Base-by-base conservation (phyloP, 2,888 invertebrate genomes). In the Acronicta alni region DNA sequence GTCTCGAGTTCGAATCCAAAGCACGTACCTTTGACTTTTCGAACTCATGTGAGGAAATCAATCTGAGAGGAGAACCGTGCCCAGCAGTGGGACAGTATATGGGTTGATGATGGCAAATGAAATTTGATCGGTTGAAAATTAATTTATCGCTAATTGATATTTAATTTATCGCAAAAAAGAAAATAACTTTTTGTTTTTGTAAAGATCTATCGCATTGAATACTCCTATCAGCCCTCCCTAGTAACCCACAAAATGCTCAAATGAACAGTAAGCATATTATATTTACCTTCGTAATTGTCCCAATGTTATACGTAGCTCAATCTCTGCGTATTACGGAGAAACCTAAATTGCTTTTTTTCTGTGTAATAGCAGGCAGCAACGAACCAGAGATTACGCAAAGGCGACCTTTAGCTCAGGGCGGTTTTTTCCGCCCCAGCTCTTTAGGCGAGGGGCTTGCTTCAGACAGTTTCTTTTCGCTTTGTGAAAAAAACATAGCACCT, bases 381-480 rank as follows among this genome's bases (percentile, higher is more conserved):
- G 45, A 57, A 72, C 79, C 67, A 63, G 75, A 82, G 82, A 84
- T 85, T 80, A 83, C 82, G 85, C 83, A 85, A 85, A 89, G 84
- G 78, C 83, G 82, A 88, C 86, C 86, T 86, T 84, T 84, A 72
- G 88, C 89, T 84, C 61, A 62, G 65, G 87, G 87, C 85, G 80
- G 75, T 86, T 81, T 77, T 72, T 79, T 79, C 82, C 84, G 77
- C 77, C 79, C 78, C 75, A 73, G 73, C 81, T 84, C 81, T 83
- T 84, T 80, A 64, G 30, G 69, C 44, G 57, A 56, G 62, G 59
- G 72, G 73, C 67, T 60, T 58, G 74, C 72, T 72, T 76, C 75
- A 69, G 75, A 77, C 81, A 72, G 61, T 77, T 80, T 81, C 79
- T 67, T 77, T 78, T 72, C 62, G 70, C 76, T 82, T 83, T 80